phyloP scores from a whole-genome alignment of 2,888 invertebrate genomes.

The Oconnorella tubifera region DNA sequence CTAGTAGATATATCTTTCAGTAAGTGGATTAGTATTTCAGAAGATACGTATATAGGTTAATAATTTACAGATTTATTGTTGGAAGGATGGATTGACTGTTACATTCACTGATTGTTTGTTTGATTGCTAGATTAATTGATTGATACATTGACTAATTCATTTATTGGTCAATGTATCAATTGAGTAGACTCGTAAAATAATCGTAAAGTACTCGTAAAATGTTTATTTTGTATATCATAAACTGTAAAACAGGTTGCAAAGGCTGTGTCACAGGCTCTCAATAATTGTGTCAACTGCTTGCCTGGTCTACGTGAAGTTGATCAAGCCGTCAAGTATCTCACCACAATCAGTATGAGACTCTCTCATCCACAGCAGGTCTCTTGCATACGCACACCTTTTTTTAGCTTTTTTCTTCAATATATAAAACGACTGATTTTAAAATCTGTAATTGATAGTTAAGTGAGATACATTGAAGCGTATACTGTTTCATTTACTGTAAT shows the following conservation, averaged over 20 bases:
- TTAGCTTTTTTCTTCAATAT: no score
- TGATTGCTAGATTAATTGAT: no score
- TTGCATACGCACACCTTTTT: no score
- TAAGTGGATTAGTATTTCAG: background rate
- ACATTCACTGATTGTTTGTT: no score
- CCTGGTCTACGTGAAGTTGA: constrained; percentile 95
- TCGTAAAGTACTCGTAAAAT: no score
- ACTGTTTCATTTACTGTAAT: no score
- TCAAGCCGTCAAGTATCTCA: constrained; percentile 76
- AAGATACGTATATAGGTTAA: background rate
- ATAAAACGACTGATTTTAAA: no score
- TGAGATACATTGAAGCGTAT: no score
- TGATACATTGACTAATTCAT: no score
- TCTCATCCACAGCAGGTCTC: constrained; percentile 62
- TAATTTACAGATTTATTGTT: background rate
- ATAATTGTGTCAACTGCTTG: constrained; percentile 74
- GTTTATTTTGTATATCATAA: no score
- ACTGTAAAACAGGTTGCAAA: constrained; percentile 60
- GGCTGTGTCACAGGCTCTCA: constrained; percentile 61
- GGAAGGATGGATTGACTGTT: background rate
- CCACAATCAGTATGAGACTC: constrained; percentile 33
- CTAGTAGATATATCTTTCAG: no score
- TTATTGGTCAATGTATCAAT: background rate
- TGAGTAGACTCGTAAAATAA: background rate
- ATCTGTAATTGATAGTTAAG: no score